A percentile compares a stretch with the other conserved stretches of the same genome.
phyloP scores from a whole-genome alignment of 37 sponge, comb jelly and placozoan species.

The Agelas oroides region DNA sequence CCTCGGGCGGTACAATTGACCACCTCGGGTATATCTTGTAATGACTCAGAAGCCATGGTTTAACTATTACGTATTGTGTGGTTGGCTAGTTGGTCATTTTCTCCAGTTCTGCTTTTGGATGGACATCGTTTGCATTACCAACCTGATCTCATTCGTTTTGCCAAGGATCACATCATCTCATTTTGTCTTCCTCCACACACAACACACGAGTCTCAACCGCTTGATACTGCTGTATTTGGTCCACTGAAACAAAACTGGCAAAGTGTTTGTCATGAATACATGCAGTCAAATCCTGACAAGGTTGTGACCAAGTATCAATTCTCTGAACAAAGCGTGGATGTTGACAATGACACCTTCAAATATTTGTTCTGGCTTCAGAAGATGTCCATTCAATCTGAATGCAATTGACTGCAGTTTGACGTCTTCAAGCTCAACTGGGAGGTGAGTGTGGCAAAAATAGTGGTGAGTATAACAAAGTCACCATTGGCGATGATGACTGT shows the following conservation, averaged over 20 bases:
- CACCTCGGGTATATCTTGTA: too few relatives aligned
- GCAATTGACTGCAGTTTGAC: too few relatives aligned
- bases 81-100: conserved; percentile 40
- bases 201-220: conserved; percentile 37
- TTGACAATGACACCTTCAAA: conserved; percentile 16
- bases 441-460: neutral
- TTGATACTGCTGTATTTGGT: conserved; percentile 21
- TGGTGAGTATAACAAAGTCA: neutral
- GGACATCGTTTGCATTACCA: conserved; percentile 40
- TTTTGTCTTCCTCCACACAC: conserved; percentile 41
- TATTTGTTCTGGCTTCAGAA: conserved; percentile 6
- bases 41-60: too few relatives aligned
- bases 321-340: conserved; percentile 24
- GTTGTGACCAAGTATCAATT: conserved; percentile 18
- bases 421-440: too few relatives aligned
- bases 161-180: conserved; percentile 12
- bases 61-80: too few relatives aligned
- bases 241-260: conserved; percentile 27
- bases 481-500: neutral
- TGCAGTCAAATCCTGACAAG: conserved; percentile 5
- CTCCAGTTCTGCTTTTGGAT: conserved; percentile 31
- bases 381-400: conserved; percentile 27
- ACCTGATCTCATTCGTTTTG: conserved; percentile 20
- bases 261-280: conserved; percentile 21
- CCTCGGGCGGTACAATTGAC: too few relatives aligned